A percentile compares a stretch with the other conserved stretches of the same genome.
Evolutionary conservation across 92 coral and sea anemone genomes (phyloP).

Genomic region (Zoanthus sansibaricus): DNA sequence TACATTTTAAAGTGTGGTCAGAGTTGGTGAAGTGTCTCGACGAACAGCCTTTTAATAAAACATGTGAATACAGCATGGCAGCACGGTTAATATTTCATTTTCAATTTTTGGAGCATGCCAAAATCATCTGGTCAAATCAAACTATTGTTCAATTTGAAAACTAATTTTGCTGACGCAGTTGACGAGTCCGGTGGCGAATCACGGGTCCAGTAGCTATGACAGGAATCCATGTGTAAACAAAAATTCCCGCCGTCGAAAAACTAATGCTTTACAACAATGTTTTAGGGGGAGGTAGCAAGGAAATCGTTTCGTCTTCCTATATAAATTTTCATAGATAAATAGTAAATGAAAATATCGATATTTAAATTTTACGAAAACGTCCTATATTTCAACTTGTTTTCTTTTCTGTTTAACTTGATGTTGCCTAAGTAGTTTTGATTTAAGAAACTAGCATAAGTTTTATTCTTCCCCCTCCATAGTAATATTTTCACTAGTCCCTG

Average conservation of each 20-base stretch:
- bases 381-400: no score
- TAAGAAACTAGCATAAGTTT: no score
- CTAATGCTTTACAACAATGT: neutral
- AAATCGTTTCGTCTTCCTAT: neutral
- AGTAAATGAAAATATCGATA: neutral
- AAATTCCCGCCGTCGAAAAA: conserved; percentile 36
- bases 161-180: neutral
- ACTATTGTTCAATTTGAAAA: neutral
- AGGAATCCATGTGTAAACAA: conserved; percentile 26
- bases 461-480: neutral
- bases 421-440: neutral
- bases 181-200: conserved; percentile 17
- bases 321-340: neutral
- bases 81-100: neutral
- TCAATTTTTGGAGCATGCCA: neutral
- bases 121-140: neutral
- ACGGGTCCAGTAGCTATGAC: conserved; percentile 17
- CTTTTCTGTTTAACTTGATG: neutral
- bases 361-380: neutral
- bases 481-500: neutral
- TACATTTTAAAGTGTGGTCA: no score
- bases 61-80: neutral
- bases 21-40: neutral
- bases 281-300: neutral
- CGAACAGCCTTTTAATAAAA: neutral